Percentiles rank a stretch among this genome's conserved stretches.
Evolutionary conservation across 1,140 invertebrate genomes (phyloP).

Genomic region (Caenorhabditis briggsae): DNA sequence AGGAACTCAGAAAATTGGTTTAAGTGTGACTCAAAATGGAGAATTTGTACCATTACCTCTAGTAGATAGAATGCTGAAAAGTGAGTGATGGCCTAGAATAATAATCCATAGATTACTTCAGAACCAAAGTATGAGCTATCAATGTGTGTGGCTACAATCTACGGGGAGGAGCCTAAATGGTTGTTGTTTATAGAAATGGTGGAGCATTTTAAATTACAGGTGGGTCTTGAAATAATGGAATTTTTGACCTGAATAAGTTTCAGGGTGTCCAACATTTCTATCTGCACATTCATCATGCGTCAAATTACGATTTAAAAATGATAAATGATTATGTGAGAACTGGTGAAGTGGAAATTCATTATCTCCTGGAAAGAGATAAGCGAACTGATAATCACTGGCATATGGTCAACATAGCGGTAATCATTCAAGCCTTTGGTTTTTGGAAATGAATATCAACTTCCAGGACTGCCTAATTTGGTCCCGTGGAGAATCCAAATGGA

Average conservation of each 20-base stretch:
- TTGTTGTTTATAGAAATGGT: slow-evolving; percentile 22
- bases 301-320: slow-evolving; percentile 19
- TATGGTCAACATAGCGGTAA: slow-evolving; percentile 1
- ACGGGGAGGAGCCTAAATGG: slow-evolving; percentile 26
- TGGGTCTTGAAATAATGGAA: not conserved
- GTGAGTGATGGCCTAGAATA: not conserved
- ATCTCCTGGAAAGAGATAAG: not conserved
- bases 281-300: slow-evolving; percentile 1
- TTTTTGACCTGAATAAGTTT: not conserved
- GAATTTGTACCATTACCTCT: not conserved
- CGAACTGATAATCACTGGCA: slow-evolving; percentile 15
- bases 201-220: slow-evolving; percentile 27
- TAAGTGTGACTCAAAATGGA: not conserved
- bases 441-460: not conserved
- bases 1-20: not conserved
- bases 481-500: slow-evolving; percentile 33
- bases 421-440: not conserved
- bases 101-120: not conserved
- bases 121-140: slow-evolving; percentile 8
- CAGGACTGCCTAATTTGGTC: slow-evolving; percentile 24
- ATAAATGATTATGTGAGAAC: slow-evolving; percentile 23
- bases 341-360: slow-evolving; percentile 11
- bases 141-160: slow-evolving; percentile 9
- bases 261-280: slow-evolving; percentile 46
- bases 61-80: not conserved